Conservation (phyloP, 2,797 vertebrate species). For the Poeciliopsis turneri region DNA sequence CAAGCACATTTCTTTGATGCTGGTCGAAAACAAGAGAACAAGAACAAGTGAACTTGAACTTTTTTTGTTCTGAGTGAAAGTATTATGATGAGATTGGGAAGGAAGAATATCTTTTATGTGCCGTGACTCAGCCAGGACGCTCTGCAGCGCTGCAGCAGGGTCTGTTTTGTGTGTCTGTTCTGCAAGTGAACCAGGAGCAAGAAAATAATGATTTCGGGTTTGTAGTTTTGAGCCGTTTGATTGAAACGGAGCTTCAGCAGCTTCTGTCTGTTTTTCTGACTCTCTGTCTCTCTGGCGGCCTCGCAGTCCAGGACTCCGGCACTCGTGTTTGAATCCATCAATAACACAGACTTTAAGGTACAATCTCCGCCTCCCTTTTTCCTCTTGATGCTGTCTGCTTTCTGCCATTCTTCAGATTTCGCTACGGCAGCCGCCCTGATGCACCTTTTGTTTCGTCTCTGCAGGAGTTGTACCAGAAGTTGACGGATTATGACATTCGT, state of each 20-base stretch:
- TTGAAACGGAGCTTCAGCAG: background rate
- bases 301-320: conserved; percentile 96
- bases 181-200: background rate
- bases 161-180: conserved; percentile 14
- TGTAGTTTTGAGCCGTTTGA: background rate
- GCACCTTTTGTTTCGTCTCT: conserved; percentile 36
- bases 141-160: conserved; percentile 12
- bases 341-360: conserved; percentile 99
- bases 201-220: background rate
- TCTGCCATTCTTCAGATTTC: background rate
- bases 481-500: conserved; percentile 98
- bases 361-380: conserved; percentile 7
- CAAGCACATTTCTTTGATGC: no score
- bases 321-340: conserved; percentile 99
- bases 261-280: conserved; percentile 5
- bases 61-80: background rate
- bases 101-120: conserved; percentile 32
- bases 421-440: conserved; percentile 1
- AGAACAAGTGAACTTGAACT: background rate
- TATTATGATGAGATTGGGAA: conserved; percentile 18
- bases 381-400: background rate
- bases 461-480: conserved; percentile 98
- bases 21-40: no score
- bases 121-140: background rate
- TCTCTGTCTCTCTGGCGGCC: conserved; percentile 50